Percentiles rank a stretch among this genome's conserved stretches.
Conservation (phyloP, 2,888 invertebrate species). For the Agonopterix heracliana region DNA sequence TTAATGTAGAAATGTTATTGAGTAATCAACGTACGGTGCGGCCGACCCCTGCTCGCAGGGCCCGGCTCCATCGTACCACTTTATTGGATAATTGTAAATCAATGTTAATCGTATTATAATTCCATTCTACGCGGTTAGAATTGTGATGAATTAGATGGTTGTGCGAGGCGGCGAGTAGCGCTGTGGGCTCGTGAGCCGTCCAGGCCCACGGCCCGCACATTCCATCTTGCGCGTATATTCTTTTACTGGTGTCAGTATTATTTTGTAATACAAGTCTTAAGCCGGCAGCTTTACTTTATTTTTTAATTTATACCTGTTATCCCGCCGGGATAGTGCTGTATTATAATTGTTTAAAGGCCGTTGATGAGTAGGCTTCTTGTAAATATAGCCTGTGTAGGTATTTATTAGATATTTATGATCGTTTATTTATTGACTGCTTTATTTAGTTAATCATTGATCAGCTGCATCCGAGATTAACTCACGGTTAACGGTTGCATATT, state of each 20-base stretch:
- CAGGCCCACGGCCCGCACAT: constrained; percentile 56
- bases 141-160: constrained; percentile 60
- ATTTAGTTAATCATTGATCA: constrained; percentile 67
- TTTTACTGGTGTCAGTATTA: constrained; percentile 75
- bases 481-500: constrained; percentile 63
- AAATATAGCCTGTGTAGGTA: constrained; percentile 75
- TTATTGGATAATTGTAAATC: constrained; percentile 54
- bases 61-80: constrained; percentile 20
- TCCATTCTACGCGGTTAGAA: constrained; percentile 61
- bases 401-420: constrained; percentile 78
- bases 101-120: constrained; percentile 68
- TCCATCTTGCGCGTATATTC: constrained; percentile 67
- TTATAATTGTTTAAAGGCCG: constrained; percentile 73
- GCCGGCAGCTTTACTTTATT: constrained; percentile 72
- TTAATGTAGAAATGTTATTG: constrained; percentile 46
- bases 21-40: constrained; percentile 19
- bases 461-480: constrained; percentile 57
- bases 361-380: constrained; percentile 64
- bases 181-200: constrained; percentile 1
- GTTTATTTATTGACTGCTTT: constrained; percentile 77
- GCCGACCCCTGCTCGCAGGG: constrained; percentile 15
- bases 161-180: constrained; percentile 55
- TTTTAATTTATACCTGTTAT: constrained; percentile 74
- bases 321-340: constrained; percentile 72
- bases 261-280: constrained; percentile 72